Conservation (phyloP, 2,113 vertebrate species). For the Hystrix brachyura region DNA sequence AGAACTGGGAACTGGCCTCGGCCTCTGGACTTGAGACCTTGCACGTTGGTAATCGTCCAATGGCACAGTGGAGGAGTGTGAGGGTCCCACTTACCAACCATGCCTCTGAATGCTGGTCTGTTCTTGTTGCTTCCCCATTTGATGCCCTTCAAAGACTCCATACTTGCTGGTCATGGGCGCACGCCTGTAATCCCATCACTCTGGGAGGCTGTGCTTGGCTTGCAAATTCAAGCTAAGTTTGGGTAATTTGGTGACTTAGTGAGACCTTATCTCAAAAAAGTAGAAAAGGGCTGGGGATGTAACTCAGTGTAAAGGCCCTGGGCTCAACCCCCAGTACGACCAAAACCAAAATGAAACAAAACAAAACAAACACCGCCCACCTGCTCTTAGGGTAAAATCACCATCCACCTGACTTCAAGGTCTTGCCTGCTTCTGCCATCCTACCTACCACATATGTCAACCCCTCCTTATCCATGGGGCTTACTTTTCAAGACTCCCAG, state of each 20-base stretch:
- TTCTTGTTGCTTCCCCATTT: too few relatives aligned
- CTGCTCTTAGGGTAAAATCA: neutral
- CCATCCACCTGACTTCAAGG: neutral
- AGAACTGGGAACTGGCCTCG: neutral
- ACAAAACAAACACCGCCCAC: neutral
- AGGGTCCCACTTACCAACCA: neutral
- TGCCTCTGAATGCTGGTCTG: neutral
- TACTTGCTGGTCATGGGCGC: neutral
- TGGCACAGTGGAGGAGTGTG: neutral
- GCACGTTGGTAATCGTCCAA: neutral
- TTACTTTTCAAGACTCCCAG: neutral
- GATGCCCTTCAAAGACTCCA: neutral
- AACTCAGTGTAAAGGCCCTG: neutral
- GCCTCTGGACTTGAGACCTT: neutral
- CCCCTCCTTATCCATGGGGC: neutral
- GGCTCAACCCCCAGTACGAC: neutral
- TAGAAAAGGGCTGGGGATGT: neutral
- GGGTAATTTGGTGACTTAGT: neutral
- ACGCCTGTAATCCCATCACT: neutral
- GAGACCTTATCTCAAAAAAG: neutral
- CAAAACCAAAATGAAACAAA: neutral
- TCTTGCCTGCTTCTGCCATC: neutral
- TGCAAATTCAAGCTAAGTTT: neutral
- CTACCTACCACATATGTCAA: neutral
- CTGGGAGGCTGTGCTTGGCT: neutral